Evolutionary conservation across 2,797 vertebrate genomes (phyloP).

Genomic region (Poecilia velifera): DNA sequence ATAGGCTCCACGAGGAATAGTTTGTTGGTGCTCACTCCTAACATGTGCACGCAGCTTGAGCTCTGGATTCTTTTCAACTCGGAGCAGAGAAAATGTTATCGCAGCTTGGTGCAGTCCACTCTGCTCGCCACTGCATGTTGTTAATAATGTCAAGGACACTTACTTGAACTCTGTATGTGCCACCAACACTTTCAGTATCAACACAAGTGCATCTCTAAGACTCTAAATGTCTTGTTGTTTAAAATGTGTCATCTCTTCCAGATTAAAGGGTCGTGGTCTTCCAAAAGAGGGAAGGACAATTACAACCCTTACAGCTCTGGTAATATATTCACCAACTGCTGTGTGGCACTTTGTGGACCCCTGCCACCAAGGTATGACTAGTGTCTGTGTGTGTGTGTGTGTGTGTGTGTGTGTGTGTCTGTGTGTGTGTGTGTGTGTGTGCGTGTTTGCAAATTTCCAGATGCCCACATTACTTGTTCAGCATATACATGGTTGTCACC

Average conservation of each 20-base stretch:
- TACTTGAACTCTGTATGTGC: conserved; percentile 56
- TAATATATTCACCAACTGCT: conserved; percentile 96
- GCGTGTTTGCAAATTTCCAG: conserved; percentile 18
- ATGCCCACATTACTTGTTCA: conserved; percentile 15
- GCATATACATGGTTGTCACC: neutral
- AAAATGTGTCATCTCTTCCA: conserved; percentile 70
- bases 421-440: conserved; percentile 15
- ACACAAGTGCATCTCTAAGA: neutral
- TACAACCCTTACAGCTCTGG: conserved; percentile 98
- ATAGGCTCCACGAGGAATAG: neutral
- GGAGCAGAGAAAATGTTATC: neutral
- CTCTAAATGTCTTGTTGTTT: conserved; percentile 7
- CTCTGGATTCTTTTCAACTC: neutral
- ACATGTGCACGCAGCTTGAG: conserved; percentile 5
- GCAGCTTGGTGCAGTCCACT: conserved; percentile 10
- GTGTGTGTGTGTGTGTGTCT: conserved; percentile 16
- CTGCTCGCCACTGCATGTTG: conserved; percentile 68
- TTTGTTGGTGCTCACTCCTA: neutral
- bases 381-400: conserved; percentile 20
- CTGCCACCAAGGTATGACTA: conserved; percentile 89
- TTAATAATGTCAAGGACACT: conserved; percentile 64
- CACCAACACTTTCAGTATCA: conserved; percentile 8
- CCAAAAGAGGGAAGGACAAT: conserved; percentile 98
- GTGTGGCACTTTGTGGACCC: conserved; percentile 94
- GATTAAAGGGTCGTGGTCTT: conserved; percentile 99